These are phyloP conservation scores for Neogobius melanostomus DNA, from an alignment of 2,113 vertebrate genomes.

Conservation along the genomic window DNA sequence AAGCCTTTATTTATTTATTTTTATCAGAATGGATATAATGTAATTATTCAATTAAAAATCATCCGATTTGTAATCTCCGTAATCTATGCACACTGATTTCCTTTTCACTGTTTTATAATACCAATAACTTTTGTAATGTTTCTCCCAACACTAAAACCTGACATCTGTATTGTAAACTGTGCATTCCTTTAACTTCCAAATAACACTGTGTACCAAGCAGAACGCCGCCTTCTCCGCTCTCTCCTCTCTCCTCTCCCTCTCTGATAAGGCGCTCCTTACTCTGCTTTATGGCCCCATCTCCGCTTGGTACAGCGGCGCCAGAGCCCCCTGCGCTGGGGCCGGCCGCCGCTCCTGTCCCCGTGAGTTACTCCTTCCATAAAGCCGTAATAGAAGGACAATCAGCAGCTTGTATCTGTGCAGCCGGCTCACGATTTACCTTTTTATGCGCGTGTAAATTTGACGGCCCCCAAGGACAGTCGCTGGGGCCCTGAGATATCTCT, in stretches of 20 bases:
- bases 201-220: no score
- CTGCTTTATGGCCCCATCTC: slow-evolving; percentile 33
- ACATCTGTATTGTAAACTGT: no score
- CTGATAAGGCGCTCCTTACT: neutral
- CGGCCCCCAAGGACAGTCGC: slow-evolving; percentile 61
- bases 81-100: no score
- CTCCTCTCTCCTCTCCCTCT: neutral
- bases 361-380: slow-evolving; percentile 77
- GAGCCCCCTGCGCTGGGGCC: slow-evolving; percentile 39
- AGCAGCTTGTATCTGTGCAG: slow-evolving; percentile 72
- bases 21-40: no score
- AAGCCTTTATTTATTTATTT: no score
- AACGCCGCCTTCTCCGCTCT: no score
- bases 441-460: slow-evolving; percentile 77
- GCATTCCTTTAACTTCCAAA: no score
- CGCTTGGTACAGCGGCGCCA: slow-evolving; percentile 29
- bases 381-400: slow-evolving; percentile 77
- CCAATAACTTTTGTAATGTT: no score
- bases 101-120: no score
- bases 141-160: no score
- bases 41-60: no score
- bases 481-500: slow-evolving; percentile 19
- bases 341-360: slow-evolving; percentile 46
- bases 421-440: slow-evolving; percentile 74
- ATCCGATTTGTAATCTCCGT: no score